Evolutionary conservation across 2,888 invertebrate species (phyloP).

Genomic region (Rhogogaster chlorosoma): DNA sequence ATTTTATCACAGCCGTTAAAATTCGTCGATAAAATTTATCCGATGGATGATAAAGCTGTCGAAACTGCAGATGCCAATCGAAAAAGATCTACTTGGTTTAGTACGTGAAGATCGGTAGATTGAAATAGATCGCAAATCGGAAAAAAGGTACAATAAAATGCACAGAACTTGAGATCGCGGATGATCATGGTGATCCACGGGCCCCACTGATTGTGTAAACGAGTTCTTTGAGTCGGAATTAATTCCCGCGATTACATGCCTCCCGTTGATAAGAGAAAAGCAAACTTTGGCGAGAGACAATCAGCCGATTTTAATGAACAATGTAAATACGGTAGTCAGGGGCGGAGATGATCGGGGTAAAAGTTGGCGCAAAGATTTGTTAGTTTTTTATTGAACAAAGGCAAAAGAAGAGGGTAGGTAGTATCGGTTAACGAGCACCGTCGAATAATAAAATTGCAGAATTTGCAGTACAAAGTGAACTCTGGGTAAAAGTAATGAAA

Average conservation of each 20-base stretch:
- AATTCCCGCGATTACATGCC: neutral
- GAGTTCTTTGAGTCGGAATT: neutral
- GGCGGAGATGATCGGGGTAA: neutral
- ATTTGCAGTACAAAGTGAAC: neutral
- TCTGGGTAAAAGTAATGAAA: neutral
- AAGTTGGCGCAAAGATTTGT: neutral
- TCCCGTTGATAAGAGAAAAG: neutral
- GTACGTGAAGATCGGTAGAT: neutral
- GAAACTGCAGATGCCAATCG: neutral
- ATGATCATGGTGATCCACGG: neutral
- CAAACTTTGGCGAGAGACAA: neutral
- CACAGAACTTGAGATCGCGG: neutral
- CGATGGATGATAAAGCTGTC: neutral
- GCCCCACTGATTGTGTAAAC: neutral
- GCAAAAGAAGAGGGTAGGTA: neutral
- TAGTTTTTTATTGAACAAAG: neutral
- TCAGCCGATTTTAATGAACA: slow-evolving; percentile 26
- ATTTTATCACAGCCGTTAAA: neutral
- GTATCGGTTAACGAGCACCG: neutral
- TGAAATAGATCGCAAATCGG: neutral
- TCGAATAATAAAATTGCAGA: neutral
- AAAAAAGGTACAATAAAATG: neutral
- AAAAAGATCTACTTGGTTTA: too few relatives aligned
- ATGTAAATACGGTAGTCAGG: slow-evolving; percentile 27
- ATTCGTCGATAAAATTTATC: neutral